Evolutionary conservation across 1,140 invertebrate species (phyloP).

Genomic region (Drosophila rhopaloa): DNA sequence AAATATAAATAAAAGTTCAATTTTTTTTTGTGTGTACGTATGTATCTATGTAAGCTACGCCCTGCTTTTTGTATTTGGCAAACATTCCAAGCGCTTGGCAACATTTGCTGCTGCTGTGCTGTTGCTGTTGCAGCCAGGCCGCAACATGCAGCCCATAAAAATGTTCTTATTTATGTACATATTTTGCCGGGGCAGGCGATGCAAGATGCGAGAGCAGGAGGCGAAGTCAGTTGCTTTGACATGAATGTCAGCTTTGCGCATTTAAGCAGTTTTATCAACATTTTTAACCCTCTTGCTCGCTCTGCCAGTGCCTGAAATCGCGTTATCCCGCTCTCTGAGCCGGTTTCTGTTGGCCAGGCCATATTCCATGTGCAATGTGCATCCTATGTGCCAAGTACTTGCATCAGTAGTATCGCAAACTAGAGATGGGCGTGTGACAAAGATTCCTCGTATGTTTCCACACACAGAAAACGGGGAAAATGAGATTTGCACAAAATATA

Average conservation of each 20-base stretch:
- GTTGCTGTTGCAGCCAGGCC: slow-evolving; percentile 19
- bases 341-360: slow-evolving; percentile 43
- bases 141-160: slow-evolving; percentile 57
- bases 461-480: not conserved
- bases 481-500: not conserved
- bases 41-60: slow-evolving; percentile 55
- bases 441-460: slow-evolving; percentile 7
- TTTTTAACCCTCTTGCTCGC: slow-evolving; percentile 49
- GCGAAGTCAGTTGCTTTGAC: slow-evolving; percentile 71
- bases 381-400: slow-evolving; percentile 30
- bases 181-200: slow-evolving; percentile 50
- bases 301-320: slow-evolving; percentile 10
- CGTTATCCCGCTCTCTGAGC: slow-evolving; percentile 11
- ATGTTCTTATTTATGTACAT: slow-evolving; percentile 66
- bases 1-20: too few relatives aligned
- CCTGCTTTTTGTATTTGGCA: slow-evolving; percentile 77
- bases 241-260: slow-evolving; percentile 81
- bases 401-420: slow-evolving; percentile 16
- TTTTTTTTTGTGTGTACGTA: slow-evolving; percentile 2
- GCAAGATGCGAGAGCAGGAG: slow-evolving; percentile 1
- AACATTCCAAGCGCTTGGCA: slow-evolving; percentile 71
- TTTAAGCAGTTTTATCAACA: slow-evolving; percentile 81
- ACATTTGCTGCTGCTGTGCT: slow-evolving; percentile 38
- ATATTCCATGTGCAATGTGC: slow-evolving; percentile 36
- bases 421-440: slow-evolving; percentile 38